Percentiles rank a stretch among this genome's conserved stretches.
Conservation (phyloP, 2,797 vertebrate genomes). For the Poecilia gillii region DNA sequence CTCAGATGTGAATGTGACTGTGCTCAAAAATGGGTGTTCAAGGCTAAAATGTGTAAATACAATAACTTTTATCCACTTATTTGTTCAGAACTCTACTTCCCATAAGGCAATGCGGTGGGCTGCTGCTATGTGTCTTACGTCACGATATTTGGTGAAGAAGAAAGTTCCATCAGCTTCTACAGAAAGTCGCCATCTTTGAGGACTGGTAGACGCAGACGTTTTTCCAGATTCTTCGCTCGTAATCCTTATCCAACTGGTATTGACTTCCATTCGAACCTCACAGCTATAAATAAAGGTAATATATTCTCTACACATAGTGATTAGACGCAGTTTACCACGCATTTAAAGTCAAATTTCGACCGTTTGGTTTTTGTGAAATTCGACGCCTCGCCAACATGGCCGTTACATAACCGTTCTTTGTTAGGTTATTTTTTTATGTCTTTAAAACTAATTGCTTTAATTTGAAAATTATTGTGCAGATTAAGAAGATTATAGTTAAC, state of each 20-base stretch:
- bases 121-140: constrained; percentile 16
- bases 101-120: rapidly evolving
- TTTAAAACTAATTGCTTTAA: neutral
- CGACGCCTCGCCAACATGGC: constrained; percentile 2
- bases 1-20: neutral
- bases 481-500: neutral
- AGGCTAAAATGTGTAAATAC: neutral
- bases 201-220: neutral
- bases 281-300: constrained; percentile 38
- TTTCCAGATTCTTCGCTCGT: constrained; percentile 15
- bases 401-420: neutral
- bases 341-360: neutral
- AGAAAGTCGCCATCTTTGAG: constrained; percentile 69
- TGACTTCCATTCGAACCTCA: rapidly evolving
- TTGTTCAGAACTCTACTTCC: neutral
- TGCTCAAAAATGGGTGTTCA: neutral
- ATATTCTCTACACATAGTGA: neutral
- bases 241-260: neutral
- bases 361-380: neutral
- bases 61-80: neutral
- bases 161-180: constrained; percentile 33
- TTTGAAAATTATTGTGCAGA: neutral
- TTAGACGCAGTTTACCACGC: neutral
- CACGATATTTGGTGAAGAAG: constrained; percentile 17
- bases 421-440: neutral